A percentile compares a stretch with the other conserved stretches of the same genome.
Conservation (phyloP, 1,140 invertebrate genomes). For the Drosophila pallidifrons region DNA sequence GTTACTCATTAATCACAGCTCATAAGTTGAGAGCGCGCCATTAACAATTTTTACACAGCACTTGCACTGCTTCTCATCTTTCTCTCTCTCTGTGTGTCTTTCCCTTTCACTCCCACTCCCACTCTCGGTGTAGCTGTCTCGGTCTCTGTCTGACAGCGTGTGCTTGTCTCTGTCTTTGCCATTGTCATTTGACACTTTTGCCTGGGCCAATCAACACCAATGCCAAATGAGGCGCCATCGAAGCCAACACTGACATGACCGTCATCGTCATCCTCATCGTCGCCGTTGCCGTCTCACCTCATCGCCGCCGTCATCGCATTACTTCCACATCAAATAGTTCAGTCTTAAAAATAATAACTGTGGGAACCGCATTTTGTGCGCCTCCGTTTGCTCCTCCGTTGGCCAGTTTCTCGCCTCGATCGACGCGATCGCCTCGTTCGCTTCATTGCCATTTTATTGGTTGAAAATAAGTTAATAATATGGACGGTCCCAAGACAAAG, state of each 20-base stretch:
- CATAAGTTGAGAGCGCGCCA: slow-evolving; percentile 58
- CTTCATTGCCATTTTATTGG: slow-evolving; percentile 83
- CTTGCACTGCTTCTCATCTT: slow-evolving; percentile 60
- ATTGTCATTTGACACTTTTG: slow-evolving; percentile 79
- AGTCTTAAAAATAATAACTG: slow-evolving; percentile 84
- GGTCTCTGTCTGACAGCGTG: slow-evolving; percentile 43
- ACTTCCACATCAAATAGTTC: slow-evolving; percentile 76
- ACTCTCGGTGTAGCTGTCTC: slow-evolving; percentile 8
- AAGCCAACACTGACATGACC: too few species aligned
- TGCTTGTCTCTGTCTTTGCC: slow-evolving; percentile 25
- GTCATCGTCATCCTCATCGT: neutral
- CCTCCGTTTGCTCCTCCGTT: slow-evolving; percentile 14
- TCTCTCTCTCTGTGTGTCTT: neutral
- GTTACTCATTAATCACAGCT: slow-evolving; percentile 67
- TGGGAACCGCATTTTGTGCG: slow-evolving; percentile 70
- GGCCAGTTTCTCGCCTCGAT: slow-evolving; percentile 16
- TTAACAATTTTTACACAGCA: slow-evolving; percentile 53
- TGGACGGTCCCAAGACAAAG: slow-evolving; percentile 55
- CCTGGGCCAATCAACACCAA: slow-evolving; percentile 72
- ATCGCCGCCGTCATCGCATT: slow-evolving; percentile 67
- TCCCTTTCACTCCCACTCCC: neutral
- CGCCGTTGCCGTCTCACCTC: slow-evolving; percentile 2
- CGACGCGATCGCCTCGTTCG: slow-evolving; percentile 34
- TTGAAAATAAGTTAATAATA: slow-evolving; percentile 84
- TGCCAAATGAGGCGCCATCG: slow-evolving; percentile 70